Base-by-base conservation (phyloP, 2,113 vertebrate genomes). In the Oenanthe oenanthe region DNA sequence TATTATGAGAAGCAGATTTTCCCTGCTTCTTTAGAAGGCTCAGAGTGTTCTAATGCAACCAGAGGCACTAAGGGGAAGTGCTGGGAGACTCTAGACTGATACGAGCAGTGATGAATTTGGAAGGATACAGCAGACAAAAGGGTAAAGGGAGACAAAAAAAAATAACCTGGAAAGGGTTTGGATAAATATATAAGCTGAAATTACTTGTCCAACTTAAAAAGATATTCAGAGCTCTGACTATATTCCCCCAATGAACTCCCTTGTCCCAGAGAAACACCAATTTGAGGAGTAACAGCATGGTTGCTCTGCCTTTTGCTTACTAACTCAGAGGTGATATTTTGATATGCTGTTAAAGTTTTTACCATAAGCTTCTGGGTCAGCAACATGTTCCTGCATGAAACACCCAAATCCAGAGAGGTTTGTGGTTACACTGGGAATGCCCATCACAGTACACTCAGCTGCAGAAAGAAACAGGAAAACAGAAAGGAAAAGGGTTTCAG, bases 361-460 rank as follows among this genome's bases (percentile, higher is more conserved):
- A 99, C 99, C 99, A 3, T 99, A 99, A 16, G 99, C 99, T 17
- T 98, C 90, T 22, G 99, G 99, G 78, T 99, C 99, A 16, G 99
- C 98, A 62, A 99, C 98, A 0, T 99, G 99, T 63, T 99, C 99
- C 96, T 99, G 99, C 98, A 99, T 98, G 96, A 99, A 99, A 92
- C 99, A 99, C 85, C 99, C 99, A 1, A 99, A 99, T 70, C 99
- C 99, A 4, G 99, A 99, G 29, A 99, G 98, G 96, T 99, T 99
- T 75, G 99, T 99, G 50, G 99, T 99, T 80, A 99, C 99, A 13
- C 99, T 99, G 91, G 99, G 99, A 85, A 99, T 99, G 6, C 99
- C 99, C 99, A 99, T 99, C 45, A 99, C 99, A 0, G 99, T 99
- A 75, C 99, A 99, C 56, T 99, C 99, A 51, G 98, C 99, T 99